phyloP scores from a whole-genome alignment of 23 tunicate genomes.

The Trididemnum clinides region DNA sequence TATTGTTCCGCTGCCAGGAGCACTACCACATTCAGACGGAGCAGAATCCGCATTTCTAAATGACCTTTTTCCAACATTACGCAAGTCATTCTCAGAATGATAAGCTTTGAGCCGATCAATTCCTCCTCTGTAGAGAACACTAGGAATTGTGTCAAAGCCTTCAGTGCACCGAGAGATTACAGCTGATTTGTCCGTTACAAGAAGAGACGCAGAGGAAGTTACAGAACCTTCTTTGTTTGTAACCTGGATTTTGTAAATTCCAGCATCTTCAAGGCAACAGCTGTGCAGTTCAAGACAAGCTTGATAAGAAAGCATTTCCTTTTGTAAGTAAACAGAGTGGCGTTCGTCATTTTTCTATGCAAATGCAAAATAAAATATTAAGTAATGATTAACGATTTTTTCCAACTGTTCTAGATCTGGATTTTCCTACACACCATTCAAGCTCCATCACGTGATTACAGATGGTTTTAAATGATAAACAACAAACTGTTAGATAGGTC shows the following conservation, averaged over 20 bases:
- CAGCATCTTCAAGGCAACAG: slow-evolving; percentile 62
- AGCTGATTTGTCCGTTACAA: slow-evolving; percentile 21
- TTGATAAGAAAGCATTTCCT: slow-evolving; percentile 81
- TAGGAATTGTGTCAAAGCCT: not conserved
- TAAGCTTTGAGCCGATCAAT: not conserved
- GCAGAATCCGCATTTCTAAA: not conserved
- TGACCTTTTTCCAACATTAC: not conserved
- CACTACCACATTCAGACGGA: slow-evolving; percentile 1
- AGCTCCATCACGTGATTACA: no score
- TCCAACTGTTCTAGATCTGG: no score
- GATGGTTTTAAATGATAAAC: no score
- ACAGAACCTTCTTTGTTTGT: slow-evolving; percentile 64
- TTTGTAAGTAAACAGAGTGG: slow-evolving; percentile 25
- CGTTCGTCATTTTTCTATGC: slow-evolving; percentile 19
- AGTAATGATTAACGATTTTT: no score
- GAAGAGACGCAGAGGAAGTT: slow-evolving; percentile 36
- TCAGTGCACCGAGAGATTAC: not conserved
- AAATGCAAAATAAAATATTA: not conserved
- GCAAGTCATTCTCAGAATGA: not conserved
- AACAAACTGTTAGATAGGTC: no score
- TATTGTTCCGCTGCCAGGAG: slow-evolving; percentile 1
- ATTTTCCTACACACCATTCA: no score
- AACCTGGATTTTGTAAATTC: slow-evolving; percentile 57
- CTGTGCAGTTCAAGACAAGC: slow-evolving; percentile 61
- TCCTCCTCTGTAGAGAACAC: not conserved